Evolutionary conservation across 2,797 vertebrate genomes (phyloP).

Genomic region (Periparus ater): DNA sequence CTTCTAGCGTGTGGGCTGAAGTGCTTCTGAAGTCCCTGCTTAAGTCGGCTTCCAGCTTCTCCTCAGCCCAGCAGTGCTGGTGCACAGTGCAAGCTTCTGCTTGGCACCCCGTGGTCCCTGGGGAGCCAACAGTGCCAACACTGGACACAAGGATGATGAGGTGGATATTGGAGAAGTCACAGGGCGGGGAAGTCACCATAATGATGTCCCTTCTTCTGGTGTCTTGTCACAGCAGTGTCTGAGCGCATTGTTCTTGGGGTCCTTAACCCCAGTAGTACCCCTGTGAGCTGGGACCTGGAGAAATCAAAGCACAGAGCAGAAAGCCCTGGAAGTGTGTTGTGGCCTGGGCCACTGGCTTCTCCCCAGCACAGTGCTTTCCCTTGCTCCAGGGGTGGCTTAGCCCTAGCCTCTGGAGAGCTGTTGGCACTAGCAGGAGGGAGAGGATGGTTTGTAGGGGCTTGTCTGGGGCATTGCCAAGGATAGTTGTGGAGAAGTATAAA

Average conservation of each 20-base stretch:
- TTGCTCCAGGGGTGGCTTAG: not conserved
- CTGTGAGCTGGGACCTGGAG: not conserved
- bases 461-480: not conserved
- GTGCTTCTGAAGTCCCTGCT: not conserved
- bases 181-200: not conserved
- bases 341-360: not conserved
- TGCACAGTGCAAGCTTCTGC: accelerated
- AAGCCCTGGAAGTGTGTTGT: not conserved
- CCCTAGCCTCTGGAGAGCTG: not conserved
- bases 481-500: not conserved
- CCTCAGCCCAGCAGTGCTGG: not conserved
- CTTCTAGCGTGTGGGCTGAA: not conserved
- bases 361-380: not conserved
- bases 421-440: not conserved
- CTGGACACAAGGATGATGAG: not conserved
- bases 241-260: accelerated
- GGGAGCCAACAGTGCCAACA: not conserved
- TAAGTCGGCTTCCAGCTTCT: not conserved
- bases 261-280: not conserved
- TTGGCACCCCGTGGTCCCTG: not conserved
- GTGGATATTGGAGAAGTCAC: not conserved
- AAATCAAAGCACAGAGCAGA: not conserved
- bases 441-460: not conserved
- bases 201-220: not conserved
- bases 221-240: not conserved